These are phyloP conservation scores for Gymnothorax reevesii DNA, from an alignment of 2,797 vertebrate genomes.

Conservation along the genomic window DNA sequence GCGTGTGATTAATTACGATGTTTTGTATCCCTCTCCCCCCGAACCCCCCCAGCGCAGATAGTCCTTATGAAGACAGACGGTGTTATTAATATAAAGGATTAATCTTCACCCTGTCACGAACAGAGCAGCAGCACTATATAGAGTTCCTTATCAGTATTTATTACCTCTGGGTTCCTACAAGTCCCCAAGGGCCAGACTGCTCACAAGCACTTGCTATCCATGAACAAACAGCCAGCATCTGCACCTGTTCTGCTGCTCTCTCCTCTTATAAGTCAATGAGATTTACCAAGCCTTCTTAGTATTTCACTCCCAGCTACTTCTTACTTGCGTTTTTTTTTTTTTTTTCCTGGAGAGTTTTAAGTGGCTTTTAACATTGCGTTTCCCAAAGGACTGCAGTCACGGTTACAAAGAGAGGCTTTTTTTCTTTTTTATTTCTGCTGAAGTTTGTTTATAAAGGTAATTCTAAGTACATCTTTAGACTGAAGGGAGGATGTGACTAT, in stretches of 20 bases:
- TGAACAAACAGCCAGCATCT: not conserved
- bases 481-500: not conserved
- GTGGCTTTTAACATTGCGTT: not conserved
- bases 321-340: not conserved
- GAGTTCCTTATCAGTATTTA: conserved; percentile 19
- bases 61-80: conserved; percentile 15
- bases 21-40: not conserved
- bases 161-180: not conserved
- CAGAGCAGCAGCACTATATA: not conserved
- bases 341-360: not conserved
- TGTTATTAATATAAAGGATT: conserved; percentile 15
- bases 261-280: not conserved
- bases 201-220: conserved; percentile 15
- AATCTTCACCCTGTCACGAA: not conserved
- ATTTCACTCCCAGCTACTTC: not conserved
- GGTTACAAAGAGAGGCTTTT: not conserved
- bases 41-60: not conserved
- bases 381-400: not conserved
- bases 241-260: not conserved
- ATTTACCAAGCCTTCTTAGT: not conserved
- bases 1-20: conserved; percentile 4
- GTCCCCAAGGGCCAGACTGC: not conserved
- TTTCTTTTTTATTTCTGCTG: not conserved
- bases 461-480: not conserved
- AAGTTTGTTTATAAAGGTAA: not conserved